Percentiles rank a stretch among this genome's conserved stretches.
These are phyloP conservation scores for Orientallactaga sibirica DNA, from an alignment of 2,797 vertebrate genomes.

Conservation along the genomic window DNA sequence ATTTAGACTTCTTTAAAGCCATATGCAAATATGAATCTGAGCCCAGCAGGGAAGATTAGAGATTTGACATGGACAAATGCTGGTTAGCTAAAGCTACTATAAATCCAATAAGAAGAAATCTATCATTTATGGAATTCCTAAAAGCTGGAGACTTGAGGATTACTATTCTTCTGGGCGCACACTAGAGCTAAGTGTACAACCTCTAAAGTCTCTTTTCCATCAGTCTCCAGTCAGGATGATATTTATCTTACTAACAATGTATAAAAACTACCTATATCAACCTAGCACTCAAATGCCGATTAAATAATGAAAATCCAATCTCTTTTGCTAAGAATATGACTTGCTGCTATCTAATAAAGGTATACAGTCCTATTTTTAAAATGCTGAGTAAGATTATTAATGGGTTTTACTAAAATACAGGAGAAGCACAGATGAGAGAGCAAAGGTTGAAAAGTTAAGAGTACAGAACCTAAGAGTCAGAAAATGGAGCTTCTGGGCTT, in stretches of 20 bases:
- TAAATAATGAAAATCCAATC: neutral
- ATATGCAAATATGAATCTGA: conserved; percentile 11
- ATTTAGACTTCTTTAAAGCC: conserved; percentile 18
- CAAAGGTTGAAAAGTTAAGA: neutral
- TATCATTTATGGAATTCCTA: neutral
- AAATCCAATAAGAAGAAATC: neutral
- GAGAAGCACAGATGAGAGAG: neutral
- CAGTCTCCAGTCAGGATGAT: neutral
- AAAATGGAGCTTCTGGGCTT: neutral
- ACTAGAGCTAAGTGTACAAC: conserved; percentile 14
- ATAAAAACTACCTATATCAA: neutral
- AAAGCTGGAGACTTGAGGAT: neutral
- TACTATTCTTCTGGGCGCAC: neutral
- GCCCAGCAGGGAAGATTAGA: neutral
- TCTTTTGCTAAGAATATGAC: conserved; percentile 17
- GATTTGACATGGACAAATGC: neutral
- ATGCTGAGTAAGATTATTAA: neutral
- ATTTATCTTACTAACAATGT: neutral
- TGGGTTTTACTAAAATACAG: neutral
- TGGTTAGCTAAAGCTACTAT: neutral
- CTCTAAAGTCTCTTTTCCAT: neutral
- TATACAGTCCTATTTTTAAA: neutral
- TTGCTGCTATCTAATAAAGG: neutral
- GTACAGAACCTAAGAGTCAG: neutral
- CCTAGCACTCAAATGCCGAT: neutral